Conservation (phyloP, 1,140 invertebrate species). For the Nephotettix cincticeps region DNA sequence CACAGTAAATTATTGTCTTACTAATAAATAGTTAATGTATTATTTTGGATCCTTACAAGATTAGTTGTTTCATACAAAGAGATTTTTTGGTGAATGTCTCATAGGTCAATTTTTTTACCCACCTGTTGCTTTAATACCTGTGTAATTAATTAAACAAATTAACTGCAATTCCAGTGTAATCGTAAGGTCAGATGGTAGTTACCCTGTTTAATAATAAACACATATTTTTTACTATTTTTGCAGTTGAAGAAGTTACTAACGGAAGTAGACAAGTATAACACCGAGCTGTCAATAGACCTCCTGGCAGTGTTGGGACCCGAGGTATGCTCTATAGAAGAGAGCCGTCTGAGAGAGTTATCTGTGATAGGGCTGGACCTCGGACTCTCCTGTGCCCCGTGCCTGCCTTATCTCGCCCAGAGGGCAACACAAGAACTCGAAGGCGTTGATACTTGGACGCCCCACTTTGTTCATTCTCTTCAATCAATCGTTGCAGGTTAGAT, state of each 20-base stretch:
- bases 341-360: background rate
- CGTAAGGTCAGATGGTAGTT: background rate
- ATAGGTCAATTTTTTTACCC: background rate
- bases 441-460: background rate
- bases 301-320: background rate
- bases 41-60: too few relatives aligned
- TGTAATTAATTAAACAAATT: background rate
- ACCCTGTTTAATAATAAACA: background rate
- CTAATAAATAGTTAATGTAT: too few relatives aligned
- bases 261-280: background rate
- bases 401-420: background rate
- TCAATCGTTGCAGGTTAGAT: constrained; percentile 2
- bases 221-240: background rate
- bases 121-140: background rate
- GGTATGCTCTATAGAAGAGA: background rate
- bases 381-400: background rate
- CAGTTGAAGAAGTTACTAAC: background rate
- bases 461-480: background rate
- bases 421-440: background rate
- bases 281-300: background rate
- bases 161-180: background rate
- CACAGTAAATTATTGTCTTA: too few relatives aligned
- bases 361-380: background rate
- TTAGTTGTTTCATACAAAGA: background rate
- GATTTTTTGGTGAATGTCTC: background rate